A percentile compares a stretch with the other conserved stretches of the same genome.
phyloP scores from a whole-genome alignment of 1,140 invertebrate species.

The Cyclargus thomasi region DNA sequence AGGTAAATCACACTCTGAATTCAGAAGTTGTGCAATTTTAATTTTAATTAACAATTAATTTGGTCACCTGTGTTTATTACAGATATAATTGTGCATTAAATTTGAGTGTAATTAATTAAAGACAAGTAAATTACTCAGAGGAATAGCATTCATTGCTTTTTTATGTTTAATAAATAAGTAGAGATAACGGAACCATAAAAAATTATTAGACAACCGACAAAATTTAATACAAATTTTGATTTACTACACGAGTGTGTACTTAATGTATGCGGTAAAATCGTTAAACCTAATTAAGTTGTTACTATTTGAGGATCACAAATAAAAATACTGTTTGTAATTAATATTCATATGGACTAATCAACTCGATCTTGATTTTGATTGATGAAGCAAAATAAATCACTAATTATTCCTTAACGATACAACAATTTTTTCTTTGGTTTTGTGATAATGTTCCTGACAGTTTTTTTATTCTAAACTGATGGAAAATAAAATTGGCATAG shows the following conservation, averaged over 20 bases:
- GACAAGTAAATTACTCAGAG: background rate
- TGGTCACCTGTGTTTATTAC: background rate
- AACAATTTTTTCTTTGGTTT: too few species aligned
- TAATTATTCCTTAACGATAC: too few species aligned
- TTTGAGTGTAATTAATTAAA: background rate
- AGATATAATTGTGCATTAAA: slow-evolving; percentile 2
- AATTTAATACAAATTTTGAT: background rate
- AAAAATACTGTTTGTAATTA: background rate
- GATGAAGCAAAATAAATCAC: too few species aligned
- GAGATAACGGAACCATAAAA: background rate
- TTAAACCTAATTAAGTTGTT: background rate
- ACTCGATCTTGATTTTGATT: too few species aligned
- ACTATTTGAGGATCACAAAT: background rate
- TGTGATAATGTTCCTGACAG: too few species aligned
- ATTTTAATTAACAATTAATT: background rate
- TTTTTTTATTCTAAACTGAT: too few species aligned
- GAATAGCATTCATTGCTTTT: slow-evolving; percentile 11
- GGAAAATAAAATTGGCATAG: too few species aligned
- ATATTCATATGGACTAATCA: background rate
- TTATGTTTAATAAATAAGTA: background rate
- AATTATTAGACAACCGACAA: background rate
- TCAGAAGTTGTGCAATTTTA: background rate
- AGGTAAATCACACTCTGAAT: background rate
- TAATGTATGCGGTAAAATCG: background rate
- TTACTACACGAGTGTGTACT: background rate